phyloP scores from a whole-genome alignment of 2,888 invertebrate genomes.

The Zootermopsis nevadensis region DNA sequence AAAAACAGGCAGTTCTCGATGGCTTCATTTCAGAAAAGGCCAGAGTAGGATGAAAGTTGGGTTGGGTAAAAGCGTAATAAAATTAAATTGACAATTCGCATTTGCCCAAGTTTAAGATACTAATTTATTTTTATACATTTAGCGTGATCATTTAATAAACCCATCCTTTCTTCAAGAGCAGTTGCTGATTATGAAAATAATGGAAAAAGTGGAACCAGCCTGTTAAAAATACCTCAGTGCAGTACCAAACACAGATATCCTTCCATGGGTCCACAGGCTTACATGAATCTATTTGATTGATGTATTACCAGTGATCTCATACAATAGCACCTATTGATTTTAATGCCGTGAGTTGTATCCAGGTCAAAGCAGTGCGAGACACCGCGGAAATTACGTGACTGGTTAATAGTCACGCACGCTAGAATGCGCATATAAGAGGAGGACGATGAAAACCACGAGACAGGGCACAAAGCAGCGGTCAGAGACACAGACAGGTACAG shows the following conservation, averaged over 20 bases:
- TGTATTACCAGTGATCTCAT: slow-evolving; percentile 20
- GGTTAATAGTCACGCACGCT: slow-evolving; percentile 38
- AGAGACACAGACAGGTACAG: slow-evolving; percentile 5
- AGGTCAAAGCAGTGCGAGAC: slow-evolving; percentile 50
- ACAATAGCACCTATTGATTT: slow-evolving; percentile 41
- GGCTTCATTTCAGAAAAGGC: too few species aligned
- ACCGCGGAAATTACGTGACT: slow-evolving; percentile 46
- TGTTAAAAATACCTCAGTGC: not conserved
- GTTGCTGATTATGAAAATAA: not conserved
- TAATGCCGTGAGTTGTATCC: slow-evolving; percentile 28
- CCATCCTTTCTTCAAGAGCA: not conserved
- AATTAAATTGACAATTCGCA: not conserved
- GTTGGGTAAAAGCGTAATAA: too few species aligned
- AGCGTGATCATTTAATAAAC: not conserved
- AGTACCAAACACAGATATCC: not conserved
- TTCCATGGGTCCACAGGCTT: too few species aligned
- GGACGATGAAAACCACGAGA: slow-evolving; percentile 16
- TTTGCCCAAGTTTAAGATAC: too few species aligned
- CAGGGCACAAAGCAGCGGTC: slow-evolving; percentile 23
- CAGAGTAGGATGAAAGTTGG: too few species aligned
- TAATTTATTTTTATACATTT: too few species aligned
- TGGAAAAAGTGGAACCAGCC: not conserved
- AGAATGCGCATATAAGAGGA: slow-evolving; percentile 6
- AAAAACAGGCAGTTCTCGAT: too few species aligned
- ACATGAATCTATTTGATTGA: not conserved